phyloP scores from a whole-genome alignment of 2,888 invertebrate genomes.

The Gymnocheta viridis region DNA sequence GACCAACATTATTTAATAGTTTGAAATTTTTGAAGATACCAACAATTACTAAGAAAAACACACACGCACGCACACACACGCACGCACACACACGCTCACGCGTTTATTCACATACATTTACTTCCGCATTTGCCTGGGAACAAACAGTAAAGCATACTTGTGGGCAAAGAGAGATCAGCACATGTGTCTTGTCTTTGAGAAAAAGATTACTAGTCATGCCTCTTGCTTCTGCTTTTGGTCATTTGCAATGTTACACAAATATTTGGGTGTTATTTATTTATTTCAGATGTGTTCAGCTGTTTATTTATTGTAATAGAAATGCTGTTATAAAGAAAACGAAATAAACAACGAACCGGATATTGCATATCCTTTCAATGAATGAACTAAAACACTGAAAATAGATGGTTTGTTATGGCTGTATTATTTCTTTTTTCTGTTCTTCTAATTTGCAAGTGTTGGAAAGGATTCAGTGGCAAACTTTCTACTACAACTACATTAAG shows the following conservation, averaged over 20 bases:
- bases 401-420: conserved; percentile 53
- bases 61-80: background rate
- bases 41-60: no score
- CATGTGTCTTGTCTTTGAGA: conserved; percentile 26
- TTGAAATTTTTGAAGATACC: conserved; percentile 15
- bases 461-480: conserved; percentile 16
- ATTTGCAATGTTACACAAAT: conserved; percentile 26
- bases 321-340: conserved; percentile 22
- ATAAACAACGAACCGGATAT: conserved; percentile 61
- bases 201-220: background rate
- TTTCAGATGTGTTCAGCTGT: conserved; percentile 28
- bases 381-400: conserved; percentile 68
- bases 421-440: conserved; percentile 31
- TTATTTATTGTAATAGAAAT: conserved; percentile 49
- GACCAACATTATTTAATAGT: conserved; percentile 61
- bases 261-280: conserved; percentile 61
- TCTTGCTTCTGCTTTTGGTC: conserved; percentile 7
- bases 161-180: background rate
- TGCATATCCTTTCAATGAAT: conserved; percentile 70
- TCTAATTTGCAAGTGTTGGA: conserved; percentile 3
- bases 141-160: background rate
- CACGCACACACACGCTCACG: background rate
- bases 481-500: conserved; percentile 22
- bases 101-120: background rate
- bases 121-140: background rate